Evolutionary conservation across 2,888 invertebrate genomes (phyloP), one percentile per base, ranked within the genome.

Genomic region (Volucella zonaria): DNA sequence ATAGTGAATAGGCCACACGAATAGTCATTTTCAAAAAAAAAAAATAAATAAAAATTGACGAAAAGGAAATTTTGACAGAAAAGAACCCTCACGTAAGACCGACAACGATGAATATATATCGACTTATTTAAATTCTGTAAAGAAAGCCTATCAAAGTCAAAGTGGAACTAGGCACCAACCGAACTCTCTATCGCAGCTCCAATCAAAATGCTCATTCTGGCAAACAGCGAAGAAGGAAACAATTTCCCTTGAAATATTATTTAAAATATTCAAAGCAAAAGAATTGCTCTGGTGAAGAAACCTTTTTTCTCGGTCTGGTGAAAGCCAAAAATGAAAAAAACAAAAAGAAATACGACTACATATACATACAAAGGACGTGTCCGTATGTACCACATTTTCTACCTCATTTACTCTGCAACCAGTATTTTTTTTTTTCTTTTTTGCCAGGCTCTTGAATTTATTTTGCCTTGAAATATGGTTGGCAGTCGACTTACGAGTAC

Each of bases 251-350:
- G 40, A 66, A 74, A 66, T 74, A 74, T 74, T 66, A 58, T 47
- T 66, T 64, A 23, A 74, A 74, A 74, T 74, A 74, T 74, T 74
- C 74, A 66, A 66, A 56, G 74, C 74, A 56, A 56, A 40, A 49
- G 51, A 4, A 43, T 51, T 45, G 23, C 64, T 38, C 45, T 23
- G 3, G 62, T 23, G 45, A 31, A 31, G 6, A 42, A 74, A 56
- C 64, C 47, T 31, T 58, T 62, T 61, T 52, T 38, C 3, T 10
- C 45, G 31, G 14, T 10, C 38, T 70, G 18, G 38, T 45, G 43
- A 43, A 71, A 61, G 31, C 31, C 38, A 23, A 74, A 64, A 31
- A 6, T 31, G 3, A 23, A 6, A 31, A 31, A 31, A 4, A 31
- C 4, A 31, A 31, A 31, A 6, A 31, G 4, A 31, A 31, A 31